Percentiles rank a stretch among this genome's conserved stretches.
Conservation (phyloP, 1,140 invertebrate species). For the Rhysida immarginata region DNA sequence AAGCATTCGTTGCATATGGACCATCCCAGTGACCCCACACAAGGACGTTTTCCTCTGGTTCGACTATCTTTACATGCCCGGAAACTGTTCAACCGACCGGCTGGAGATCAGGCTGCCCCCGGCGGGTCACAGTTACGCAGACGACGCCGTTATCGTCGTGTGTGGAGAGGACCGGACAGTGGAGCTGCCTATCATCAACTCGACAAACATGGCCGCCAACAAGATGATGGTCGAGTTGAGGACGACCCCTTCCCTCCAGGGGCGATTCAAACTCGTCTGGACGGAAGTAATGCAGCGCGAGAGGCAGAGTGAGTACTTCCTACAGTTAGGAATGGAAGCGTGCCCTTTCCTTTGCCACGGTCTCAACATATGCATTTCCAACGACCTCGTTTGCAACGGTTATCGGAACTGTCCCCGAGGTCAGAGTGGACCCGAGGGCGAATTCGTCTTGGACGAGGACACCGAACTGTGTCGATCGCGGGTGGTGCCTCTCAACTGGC, state of each 20-base stretch:
- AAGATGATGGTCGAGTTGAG: conserved; percentile 1
- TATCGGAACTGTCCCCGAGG: conserved; percentile 56
- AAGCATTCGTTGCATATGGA: conserved; percentile 68
- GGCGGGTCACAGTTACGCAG: not conserved
- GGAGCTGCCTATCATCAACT: conserved; percentile 8
- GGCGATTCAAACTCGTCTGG: conserved; percentile 73
- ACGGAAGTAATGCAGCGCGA: conserved; percentile 68
- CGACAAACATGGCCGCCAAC: conserved; percentile 1
- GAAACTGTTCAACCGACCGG: not conserved
- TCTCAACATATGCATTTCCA: conserved; percentile 61
- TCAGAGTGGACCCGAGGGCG: not conserved
- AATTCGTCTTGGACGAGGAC: conserved; percentile 40
- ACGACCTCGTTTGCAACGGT: conserved; percentile 65
- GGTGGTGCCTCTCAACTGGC: conserved; percentile 30
- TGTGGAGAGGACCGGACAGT: not conserved
- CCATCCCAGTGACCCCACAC: conserved; percentile 48
- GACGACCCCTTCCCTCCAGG: not conserved
- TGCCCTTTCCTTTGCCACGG: conserved; percentile 68
- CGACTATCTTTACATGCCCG: conserved; percentile 40
- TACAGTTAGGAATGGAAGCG: conserved; percentile 13
- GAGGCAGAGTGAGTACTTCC: not conserved
- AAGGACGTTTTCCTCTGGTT: conserved; percentile 70
- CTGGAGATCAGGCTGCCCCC: conserved; percentile 2
- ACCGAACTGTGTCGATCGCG: conserved; percentile 39
- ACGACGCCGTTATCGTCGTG: not conserved